Conservation (phyloP, 2,888 invertebrate species). For the Eupithecia insigniata region DNA sequence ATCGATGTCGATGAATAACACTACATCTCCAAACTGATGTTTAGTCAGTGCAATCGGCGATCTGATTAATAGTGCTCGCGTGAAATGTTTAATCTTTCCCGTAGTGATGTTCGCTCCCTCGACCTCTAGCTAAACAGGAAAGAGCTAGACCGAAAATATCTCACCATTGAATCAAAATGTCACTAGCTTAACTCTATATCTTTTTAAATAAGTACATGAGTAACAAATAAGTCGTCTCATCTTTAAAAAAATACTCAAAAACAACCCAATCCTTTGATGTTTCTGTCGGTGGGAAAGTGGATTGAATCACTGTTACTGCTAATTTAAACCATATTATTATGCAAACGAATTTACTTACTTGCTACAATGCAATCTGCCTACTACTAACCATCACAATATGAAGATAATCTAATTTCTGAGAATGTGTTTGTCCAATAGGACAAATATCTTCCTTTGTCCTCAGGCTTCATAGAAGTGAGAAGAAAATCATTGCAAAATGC, state of each 20-base stretch:
- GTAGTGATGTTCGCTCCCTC: conserved; percentile 69
- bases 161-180: neutral
- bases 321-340: too few relatives aligned
- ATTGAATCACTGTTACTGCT: too few relatives aligned
- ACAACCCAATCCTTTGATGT: neutral
- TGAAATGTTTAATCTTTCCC: conserved; percentile 82
- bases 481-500: neutral
- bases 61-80: conserved; percentile 83
- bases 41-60: conserved; percentile 83
- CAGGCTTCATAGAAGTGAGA: neutral
- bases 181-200: too few relatives aligned
- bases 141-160: neutral
- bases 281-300: too few relatives aligned
- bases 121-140: conserved; percentile 16
- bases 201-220: too few relatives aligned
- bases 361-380: too few relatives aligned
- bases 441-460: too few relatives aligned
- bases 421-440: neutral
- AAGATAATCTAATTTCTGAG: neutral
- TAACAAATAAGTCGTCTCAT: neutral
- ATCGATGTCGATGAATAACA: conserved; percentile 55
- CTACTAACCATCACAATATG: too few relatives aligned
- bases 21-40: conserved; percentile 63
- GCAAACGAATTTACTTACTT: too few relatives aligned
- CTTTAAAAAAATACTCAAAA: neutral